Base-by-base conservation (phyloP, 1,140 invertebrate species). In the Caerostris darwini region DNA sequence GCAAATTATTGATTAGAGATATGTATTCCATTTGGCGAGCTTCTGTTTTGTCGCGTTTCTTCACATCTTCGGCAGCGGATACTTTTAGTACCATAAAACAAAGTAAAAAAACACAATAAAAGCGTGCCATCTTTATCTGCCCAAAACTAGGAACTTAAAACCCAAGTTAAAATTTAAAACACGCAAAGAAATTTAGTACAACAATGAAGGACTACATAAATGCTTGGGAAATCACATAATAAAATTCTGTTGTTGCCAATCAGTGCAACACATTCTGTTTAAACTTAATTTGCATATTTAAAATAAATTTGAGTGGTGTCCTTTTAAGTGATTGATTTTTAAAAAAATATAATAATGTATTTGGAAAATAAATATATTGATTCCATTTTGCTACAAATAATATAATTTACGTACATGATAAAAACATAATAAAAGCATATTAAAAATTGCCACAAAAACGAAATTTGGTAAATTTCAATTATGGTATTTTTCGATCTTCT, bases 1-100 rank as follows among this genome's bases (percentile, higher is more conserved):
- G 50, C 19, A 94, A 58, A 61, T 85, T 64, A 6, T 89, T 94
- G n/a, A 94, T 88, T 7, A 94, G 50, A 7, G 92, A 94, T 34
- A 94, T 88, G 56, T 94, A 94, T 89, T 94, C 92, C 86, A 89
- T 88, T 56, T 94, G 92, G 7, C 92, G 64, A n/a, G 86, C 82
- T 82, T 86, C 64, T 2, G 59, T 67, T 14, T 86, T 93, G 0
- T 93, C 67, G 7, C 67, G 64, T 34, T 93, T 93, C 54, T 93
- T 58, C 17, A 8, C 7, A 19, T 58, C 83, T 19, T 85, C 34
- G 14, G 12, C 54, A 34, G 83, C 3, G 54, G 56, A 14, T 1
- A 50, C 56, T 56, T n/a, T 85, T 3, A 85, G 54, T 5, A 56
- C 19, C 1, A 85, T 7, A 3, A 59, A 57, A 57, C 57, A n/a